Percentiles rank a stretch among this genome's conserved stretches.
Conservation (phyloP, 2,888 invertebrate species). For the Argyresthia albistria region DNA sequence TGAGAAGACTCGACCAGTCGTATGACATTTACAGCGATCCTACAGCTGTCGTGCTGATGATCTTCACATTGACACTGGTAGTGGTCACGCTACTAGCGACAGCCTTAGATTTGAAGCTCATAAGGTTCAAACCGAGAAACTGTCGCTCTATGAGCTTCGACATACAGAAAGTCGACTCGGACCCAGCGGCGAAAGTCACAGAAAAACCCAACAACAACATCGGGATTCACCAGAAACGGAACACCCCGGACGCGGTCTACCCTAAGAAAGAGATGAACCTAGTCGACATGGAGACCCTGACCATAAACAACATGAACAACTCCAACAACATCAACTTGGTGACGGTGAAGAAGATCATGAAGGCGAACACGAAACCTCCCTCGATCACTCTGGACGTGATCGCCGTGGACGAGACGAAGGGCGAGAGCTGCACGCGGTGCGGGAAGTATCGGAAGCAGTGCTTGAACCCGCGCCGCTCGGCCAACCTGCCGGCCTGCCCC, state of each 20-base stretch:
- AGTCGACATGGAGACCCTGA: slow-evolving; percentile 18
- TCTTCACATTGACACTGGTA: slow-evolving; percentile 31
- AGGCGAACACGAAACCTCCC: slow-evolving; percentile 31
- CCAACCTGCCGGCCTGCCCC: slow-evolving; percentile 35
- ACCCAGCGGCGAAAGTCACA: not conserved
- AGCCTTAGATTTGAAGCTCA: slow-evolving; percentile 45
- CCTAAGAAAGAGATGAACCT: slow-evolving; percentile 17
- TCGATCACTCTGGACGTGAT: slow-evolving; percentile 55
- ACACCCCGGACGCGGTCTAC: not conserved
- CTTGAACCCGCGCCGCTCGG: slow-evolving; percentile 23
- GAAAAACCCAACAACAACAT: slow-evolving; percentile 4
- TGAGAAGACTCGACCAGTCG: slow-evolving; percentile 30
- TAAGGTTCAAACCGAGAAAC: slow-evolving; percentile 30
- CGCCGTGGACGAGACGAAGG: slow-evolving; percentile 32
- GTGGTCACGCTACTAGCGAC: slow-evolving; percentile 50
- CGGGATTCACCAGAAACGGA: not conserved
- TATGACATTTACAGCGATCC: slow-evolving; percentile 37
- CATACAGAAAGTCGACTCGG: slow-evolving; percentile 39
- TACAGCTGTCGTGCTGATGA: slow-evolving; percentile 36
- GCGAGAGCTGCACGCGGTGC: slow-evolving; percentile 42
- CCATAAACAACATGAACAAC: slow-evolving; percentile 26
- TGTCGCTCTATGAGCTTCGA: slow-evolving; percentile 45
- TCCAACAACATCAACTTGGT: slow-evolving; percentile 33
- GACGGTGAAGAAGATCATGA: slow-evolving; percentile 33
- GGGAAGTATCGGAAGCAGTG: slow-evolving; percentile 59